phyloP scores from a whole-genome alignment of 2,888 invertebrate genomes.

The Aproaerema taeniolella region DNA sequence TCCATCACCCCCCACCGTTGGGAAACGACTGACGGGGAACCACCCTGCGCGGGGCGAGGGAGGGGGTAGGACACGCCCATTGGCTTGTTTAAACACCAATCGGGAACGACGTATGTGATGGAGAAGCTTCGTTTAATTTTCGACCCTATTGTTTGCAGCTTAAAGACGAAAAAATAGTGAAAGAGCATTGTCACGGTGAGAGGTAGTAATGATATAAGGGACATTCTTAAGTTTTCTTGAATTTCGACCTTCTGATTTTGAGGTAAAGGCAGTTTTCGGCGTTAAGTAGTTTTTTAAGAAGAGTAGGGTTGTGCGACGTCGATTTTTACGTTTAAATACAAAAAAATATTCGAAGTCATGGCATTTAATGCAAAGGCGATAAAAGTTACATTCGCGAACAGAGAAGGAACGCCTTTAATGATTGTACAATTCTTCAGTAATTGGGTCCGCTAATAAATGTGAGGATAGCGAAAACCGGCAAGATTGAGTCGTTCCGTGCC shows the following conservation, averaged over 20 bases:
- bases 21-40: conserved; percentile 48
- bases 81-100: conserved; percentile 1
- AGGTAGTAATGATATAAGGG: no score
- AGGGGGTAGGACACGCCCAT: conserved; percentile 43
- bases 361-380: no score
- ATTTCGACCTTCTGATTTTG: no score
- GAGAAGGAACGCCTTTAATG: conserved; percentile 60
- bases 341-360: no score
- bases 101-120: conserved; percentile 18
- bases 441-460: conserved; percentile 56
- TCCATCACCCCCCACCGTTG: conserved; percentile 69
- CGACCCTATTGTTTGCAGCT: background rate
- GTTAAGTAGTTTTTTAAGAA: background rate
- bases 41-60: conserved; percentile 36
- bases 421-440: conserved; percentile 60
- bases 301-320: conserved; percentile 47
- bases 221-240: no score
- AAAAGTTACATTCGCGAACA: no score
- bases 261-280: no score
- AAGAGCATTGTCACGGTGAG: no score
- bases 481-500: conserved; percentile 66
- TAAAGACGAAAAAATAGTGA: no score
- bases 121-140: no score
- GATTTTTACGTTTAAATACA: no score
- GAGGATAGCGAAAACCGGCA: conserved; percentile 16